phyloP scores from a whole-genome alignment of 2,888 invertebrate genomes.

The Dicyrtoma fusca region DNA sequence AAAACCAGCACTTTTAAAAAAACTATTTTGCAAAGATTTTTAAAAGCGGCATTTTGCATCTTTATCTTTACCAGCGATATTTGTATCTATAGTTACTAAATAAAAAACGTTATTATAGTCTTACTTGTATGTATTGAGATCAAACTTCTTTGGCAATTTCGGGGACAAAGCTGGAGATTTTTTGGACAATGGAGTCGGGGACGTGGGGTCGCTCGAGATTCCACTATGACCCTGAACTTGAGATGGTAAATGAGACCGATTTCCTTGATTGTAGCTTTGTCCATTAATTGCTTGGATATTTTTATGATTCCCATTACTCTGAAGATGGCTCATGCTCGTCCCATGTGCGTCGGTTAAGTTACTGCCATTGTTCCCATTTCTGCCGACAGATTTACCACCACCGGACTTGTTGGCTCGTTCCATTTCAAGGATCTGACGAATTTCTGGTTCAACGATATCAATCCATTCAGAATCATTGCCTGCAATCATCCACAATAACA shows the following conservation, averaged over 20 bases:
- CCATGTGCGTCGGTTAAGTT: slow-evolving; percentile 5
- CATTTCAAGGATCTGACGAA: slow-evolving; percentile 61
- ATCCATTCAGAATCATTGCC: slow-evolving; percentile 78
- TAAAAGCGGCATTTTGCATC: too few relatives aligned
- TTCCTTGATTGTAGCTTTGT: slow-evolving; percentile 23
- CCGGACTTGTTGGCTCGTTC: slow-evolving; percentile 38
- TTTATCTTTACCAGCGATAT: too few relatives aligned
- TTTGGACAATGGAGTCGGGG: slow-evolving; percentile 36
- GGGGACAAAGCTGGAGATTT: slow-evolving; percentile 48
- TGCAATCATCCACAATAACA: slow-evolving; percentile 47
- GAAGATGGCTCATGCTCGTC: not conserved
- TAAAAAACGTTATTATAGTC: slow-evolving; percentile 11
- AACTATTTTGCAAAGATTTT: too few relatives aligned
- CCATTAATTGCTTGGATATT: not conserved
- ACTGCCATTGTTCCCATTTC: slow-evolving; percentile 17
- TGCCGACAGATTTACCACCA: slow-evolving; percentile 25
- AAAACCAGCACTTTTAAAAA: too few relatives aligned
- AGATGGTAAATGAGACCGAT: slow-evolving; percentile 3
- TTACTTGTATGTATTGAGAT: slow-evolving; percentile 54
- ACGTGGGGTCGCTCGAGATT: slow-evolving; percentile 40
- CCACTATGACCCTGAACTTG: slow-evolving; percentile 22
- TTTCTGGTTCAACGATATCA: slow-evolving; percentile 77
- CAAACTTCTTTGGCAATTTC: slow-evolving; percentile 53
- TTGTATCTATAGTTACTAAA: not conserved
- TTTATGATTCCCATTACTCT: not conserved